phyloP scores from a whole-genome alignment of 2,113 vertebrate genomes.

The Pica pica region DNA sequence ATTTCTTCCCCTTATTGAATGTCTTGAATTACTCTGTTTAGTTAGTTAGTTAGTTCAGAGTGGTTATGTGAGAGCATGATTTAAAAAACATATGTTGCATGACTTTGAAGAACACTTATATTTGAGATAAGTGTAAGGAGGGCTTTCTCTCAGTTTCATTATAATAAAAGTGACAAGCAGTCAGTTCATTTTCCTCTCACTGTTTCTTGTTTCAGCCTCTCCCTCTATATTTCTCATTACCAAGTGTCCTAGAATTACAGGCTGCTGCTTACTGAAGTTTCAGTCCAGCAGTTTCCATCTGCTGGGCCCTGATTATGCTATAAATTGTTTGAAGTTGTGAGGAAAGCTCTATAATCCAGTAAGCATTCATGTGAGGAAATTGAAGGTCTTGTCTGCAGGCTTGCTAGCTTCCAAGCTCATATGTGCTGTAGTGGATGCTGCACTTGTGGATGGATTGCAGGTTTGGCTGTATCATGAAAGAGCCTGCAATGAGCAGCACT shows the following conservation, averaged over 20 bases:
- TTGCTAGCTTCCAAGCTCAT: background rate
- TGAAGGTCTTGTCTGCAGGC: background rate
- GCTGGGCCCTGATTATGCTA: background rate
- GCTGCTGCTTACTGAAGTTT: background rate
- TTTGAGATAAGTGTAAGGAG: background rate
- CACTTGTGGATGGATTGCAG: background rate
- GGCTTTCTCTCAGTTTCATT: background rate
- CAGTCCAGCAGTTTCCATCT: background rate
- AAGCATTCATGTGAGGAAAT: background rate
- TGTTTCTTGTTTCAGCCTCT: background rate
- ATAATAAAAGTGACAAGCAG: background rate
- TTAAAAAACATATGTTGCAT: background rate
- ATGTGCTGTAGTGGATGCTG: background rate
- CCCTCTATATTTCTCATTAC: background rate
- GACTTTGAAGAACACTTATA: background rate
- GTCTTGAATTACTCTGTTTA: background rate
- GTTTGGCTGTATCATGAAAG: background rate
- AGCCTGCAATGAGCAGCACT: background rate
- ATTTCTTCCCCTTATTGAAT: background rate
- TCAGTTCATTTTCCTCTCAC: background rate
- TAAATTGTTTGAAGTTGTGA: background rate
- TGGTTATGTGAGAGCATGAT: background rate
- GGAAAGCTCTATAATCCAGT: slow-evolving; percentile 5
- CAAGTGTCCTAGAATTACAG: background rate
- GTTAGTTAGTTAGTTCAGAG: background rate